Evolutionary conservation across 2,797 vertebrate species (phyloP).

Genomic region (Eulemur rubriventer): DNA sequence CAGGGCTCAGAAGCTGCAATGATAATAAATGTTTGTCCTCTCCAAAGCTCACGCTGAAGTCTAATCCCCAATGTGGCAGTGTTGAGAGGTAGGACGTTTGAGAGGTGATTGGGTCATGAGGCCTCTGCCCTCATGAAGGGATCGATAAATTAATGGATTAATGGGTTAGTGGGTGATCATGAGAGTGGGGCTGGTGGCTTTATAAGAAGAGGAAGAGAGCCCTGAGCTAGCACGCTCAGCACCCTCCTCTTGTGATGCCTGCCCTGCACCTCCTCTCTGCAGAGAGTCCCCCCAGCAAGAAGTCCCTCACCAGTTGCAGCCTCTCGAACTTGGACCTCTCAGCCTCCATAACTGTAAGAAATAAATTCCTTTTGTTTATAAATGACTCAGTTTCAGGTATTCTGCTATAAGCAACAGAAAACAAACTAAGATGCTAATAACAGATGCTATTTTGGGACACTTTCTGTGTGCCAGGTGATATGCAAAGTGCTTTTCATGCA

Average conservation of each 20-base stretch:
- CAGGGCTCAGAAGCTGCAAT: neutral
- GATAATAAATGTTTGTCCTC: neutral
- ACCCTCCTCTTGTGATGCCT: too few species aligned
- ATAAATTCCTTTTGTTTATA: neutral
- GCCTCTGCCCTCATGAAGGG: neutral
- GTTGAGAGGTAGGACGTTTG: neutral
- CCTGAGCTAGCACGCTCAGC: neutral
- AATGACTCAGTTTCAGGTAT: neutral
- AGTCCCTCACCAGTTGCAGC: neutral
- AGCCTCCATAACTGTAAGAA: neutral
- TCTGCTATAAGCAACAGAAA: neutral
- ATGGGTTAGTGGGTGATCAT: neutral
- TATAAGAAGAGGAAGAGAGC: neutral
- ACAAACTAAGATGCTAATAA: neutral
- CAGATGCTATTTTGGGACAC: neutral
- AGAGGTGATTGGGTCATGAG: neutral
- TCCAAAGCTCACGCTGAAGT: neutral
- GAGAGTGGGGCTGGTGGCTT: neutral
- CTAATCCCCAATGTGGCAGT: neutral
- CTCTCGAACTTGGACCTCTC: neutral
- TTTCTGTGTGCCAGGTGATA: neutral
- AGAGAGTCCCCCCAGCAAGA: neutral
- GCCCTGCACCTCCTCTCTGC: neutral
- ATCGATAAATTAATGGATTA: neutral
- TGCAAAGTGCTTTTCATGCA: neutral